Evolutionary conservation across 2,113 vertebrate genomes (phyloP).

Genomic region (Dromiciops gliroides): DNA sequence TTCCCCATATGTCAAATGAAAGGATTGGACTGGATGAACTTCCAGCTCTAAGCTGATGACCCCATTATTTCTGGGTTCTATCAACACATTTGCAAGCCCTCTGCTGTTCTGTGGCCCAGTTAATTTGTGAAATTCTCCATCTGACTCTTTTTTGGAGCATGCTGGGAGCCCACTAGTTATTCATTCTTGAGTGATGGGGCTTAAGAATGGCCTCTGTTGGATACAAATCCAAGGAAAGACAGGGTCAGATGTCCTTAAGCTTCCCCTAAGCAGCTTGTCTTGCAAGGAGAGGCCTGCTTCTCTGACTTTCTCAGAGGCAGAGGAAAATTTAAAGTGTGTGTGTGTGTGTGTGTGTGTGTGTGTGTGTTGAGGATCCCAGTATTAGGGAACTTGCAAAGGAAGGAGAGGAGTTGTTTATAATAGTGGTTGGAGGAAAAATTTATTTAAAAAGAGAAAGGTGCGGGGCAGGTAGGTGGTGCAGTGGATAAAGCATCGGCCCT

Average conservation of each 20-base stretch:
- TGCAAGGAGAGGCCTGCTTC: background rate
- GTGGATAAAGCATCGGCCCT: too few relatives aligned
- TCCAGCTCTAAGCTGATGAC: background rate
- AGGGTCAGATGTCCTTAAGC: background rate
- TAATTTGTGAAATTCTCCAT: background rate
- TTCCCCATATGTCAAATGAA: background rate
- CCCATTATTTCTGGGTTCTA: background rate
- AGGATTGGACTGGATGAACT: background rate
- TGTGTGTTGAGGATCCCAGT: background rate
- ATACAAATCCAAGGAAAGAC: background rate
- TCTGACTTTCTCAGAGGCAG: background rate
- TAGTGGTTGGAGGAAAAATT: background rate
- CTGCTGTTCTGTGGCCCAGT: background rate
- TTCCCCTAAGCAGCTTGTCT: background rate
- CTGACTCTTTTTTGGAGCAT: background rate
- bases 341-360: background rate
- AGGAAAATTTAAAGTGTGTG: background rate
- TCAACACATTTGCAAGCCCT: background rate
- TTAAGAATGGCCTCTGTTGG: background rate
- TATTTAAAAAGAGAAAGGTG: background rate
- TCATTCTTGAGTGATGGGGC: background rate
- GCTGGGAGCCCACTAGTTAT: background rate
- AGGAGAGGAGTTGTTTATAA: background rate
- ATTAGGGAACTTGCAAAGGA: too few relatives aligned
- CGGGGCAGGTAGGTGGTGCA: too few relatives aligned